These are phyloP conservation scores for Eubucco bourcierii DNA, from an alignment of 2,113 vertebrate genomes.

Conservation along the genomic window DNA sequence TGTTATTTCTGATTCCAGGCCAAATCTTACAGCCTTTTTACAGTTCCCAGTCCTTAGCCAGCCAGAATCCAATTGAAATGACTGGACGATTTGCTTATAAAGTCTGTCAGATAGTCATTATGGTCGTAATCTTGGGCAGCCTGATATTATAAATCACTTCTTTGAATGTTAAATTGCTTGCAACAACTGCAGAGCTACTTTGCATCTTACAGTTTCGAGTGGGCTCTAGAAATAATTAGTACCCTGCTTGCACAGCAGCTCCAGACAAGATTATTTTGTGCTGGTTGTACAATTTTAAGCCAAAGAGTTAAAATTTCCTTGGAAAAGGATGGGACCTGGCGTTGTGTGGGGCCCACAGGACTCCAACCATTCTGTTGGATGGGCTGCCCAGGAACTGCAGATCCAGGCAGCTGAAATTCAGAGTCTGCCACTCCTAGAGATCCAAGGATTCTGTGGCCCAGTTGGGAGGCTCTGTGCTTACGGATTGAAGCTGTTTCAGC, in stretches of 20 bases:
- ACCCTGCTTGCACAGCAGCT: background rate
- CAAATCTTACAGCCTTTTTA: constrained; percentile 66
- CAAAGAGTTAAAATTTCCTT: background rate
- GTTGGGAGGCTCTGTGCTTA: too few species aligned
- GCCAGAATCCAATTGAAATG: constrained; percentile 52
- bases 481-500: too few species aligned
- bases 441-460: background rate
- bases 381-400: background rate
- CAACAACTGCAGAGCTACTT: constrained; percentile 48
- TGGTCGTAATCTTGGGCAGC: constrained; percentile 21
- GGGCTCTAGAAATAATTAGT: background rate
- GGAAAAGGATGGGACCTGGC: background rate
- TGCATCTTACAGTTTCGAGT: constrained; percentile 30
- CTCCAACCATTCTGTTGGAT: background rate
- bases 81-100: constrained; percentile 58
- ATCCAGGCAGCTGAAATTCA: background rate
- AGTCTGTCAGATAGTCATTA: constrained; percentile 64
- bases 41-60: constrained; percentile 59
- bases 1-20: constrained; percentile 67
- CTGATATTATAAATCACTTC: constrained; percentile 46
- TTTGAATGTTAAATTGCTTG: constrained; percentile 61
- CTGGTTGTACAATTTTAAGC: background rate
- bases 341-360: background rate
- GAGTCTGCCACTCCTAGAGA: background rate
- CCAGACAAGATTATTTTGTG: background rate